Evolutionary conservation across 2,797 vertebrate species (phyloP), one percentile per base, ranked within the genome.

Genomic region (Enteromius viviparus): DNA sequence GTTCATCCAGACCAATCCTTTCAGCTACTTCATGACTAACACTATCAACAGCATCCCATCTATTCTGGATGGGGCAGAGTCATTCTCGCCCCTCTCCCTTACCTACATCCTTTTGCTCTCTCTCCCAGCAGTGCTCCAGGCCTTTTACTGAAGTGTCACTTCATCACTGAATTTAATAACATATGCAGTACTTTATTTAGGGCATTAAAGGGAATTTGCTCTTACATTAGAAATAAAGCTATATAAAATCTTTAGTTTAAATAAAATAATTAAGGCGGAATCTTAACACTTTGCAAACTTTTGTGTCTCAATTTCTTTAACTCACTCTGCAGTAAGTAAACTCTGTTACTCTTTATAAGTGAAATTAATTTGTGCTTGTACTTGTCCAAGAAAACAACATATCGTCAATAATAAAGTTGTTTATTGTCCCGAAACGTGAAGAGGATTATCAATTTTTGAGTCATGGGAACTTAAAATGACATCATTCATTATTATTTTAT

Each of bases 51-150:
- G 17, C 1, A 1, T 4, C 34, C 60, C 47, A n/a, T 17, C 72
- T 53, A 55, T 60, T 45, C 4, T 58, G 3, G 58, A 0, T 49
- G 64, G 55, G 29, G 9, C 10, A 8, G 19, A 53, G 32, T 69
- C 82, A 21, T 74, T 49, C 53, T 29, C 32, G 1, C 21, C 78
- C 26, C 29, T 84, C 64, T 58, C 84, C 14, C 51, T 88, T 49
- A 26, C 26, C 6, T 71, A 64, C 70, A 58, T 84, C 80, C 23
- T 82, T 23, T 55, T 87, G 19, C 75, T 86, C 29, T 79, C 76
- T 49, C 7, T 88, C 66, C 12, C 34, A 64, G 49, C 37, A 45
- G 14, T 86, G 37, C 26, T 84, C 7, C 84, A 82, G 40, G 47
- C n/a, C 2, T 45, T 83, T 15, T 69, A 21, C 77, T 83, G 60